These are phyloP conservation scores for Dolichotis patagonum DNA, from an alignment of 2,113 vertebrate species.

Conservation along the genomic window DNA sequence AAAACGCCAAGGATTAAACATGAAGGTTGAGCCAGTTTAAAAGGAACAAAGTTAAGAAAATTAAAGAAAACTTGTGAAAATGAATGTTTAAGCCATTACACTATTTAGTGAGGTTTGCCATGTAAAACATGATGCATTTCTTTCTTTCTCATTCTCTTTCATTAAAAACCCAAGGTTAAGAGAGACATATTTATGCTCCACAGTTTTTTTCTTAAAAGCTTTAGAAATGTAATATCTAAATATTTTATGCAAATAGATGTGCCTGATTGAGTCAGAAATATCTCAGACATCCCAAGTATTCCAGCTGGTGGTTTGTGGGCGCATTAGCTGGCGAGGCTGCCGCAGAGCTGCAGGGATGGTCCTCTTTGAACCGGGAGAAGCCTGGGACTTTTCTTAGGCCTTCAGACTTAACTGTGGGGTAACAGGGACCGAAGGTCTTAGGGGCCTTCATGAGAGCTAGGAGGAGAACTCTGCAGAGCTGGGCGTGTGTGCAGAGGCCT, in stretches of 20 bases:
- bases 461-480: neutral
- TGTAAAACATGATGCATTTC: constrained; percentile 85
- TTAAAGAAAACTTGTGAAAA: constrained; percentile 90
- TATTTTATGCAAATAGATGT: constrained; percentile 75
- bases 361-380: constrained; percentile 47
- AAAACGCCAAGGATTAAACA: constrained; percentile 88
- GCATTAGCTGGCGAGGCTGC: neutral
- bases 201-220: constrained; percentile 78
- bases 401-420: neutral
- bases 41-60: constrained; percentile 89
- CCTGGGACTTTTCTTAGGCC: neutral
- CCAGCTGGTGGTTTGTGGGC: neutral
- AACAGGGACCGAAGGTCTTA: neutral
- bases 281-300: constrained; percentile 61
- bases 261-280: constrained; percentile 41
- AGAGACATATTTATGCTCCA: constrained; percentile 82
- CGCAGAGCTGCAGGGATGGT: neutral
- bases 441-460: too few species aligned
- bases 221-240: constrained; percentile 85
- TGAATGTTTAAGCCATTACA: constrained; percentile 90
- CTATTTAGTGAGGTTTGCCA: constrained; percentile 87
- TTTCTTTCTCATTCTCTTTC: constrained; percentile 63
- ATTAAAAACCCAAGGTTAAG: constrained; percentile 82
- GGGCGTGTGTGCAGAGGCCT: neutral
- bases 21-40: constrained; percentile 88